phyloP scores from a whole-genome alignment of 2,888 invertebrate genomes.

The Phengaris alcon region DNA sequence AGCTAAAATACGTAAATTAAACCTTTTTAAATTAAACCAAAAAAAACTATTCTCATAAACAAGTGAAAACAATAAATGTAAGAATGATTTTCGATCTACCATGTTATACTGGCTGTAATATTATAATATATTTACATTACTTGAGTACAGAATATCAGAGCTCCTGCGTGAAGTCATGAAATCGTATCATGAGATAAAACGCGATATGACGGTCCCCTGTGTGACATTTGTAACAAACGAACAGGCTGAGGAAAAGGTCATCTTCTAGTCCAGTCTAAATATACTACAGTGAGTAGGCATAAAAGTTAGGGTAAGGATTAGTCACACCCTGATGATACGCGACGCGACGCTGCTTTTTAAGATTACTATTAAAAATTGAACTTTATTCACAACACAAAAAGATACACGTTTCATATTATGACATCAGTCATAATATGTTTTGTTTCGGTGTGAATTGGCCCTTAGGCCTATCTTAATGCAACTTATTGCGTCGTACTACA shows the following conservation, averaged over 20 bases:
- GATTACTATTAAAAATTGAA: too few relatives aligned
- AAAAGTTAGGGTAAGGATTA: background rate
- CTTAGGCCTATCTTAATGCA: too few relatives aligned
- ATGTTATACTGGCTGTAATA: background rate
- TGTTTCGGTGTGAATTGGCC: too few relatives aligned
- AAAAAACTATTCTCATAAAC: too few relatives aligned
- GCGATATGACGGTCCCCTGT: background rate
- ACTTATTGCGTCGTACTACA: too few relatives aligned
- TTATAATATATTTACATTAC: background rate
- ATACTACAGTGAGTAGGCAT: background rate
- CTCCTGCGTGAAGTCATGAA: constrained; percentile 1
- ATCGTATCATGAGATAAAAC: background rate
- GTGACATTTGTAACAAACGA: constrained; percentile 18
- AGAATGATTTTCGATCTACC: background rate
- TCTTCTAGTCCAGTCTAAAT: background rate
- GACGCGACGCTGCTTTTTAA: too few relatives aligned
- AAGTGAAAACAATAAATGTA: background rate
- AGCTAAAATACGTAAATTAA: too few relatives aligned
- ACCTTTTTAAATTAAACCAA: too few relatives aligned
- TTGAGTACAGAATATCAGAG: background rate
- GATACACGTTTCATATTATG: too few relatives aligned
- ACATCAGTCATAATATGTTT: too few relatives aligned
- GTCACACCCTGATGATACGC: background rate
- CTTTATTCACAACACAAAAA: too few relatives aligned
- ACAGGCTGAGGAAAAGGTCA: constrained; percentile 6